Base-by-base conservation (phyloP, 2,113 vertebrate species). In the Silurus meridionalis region DNA sequence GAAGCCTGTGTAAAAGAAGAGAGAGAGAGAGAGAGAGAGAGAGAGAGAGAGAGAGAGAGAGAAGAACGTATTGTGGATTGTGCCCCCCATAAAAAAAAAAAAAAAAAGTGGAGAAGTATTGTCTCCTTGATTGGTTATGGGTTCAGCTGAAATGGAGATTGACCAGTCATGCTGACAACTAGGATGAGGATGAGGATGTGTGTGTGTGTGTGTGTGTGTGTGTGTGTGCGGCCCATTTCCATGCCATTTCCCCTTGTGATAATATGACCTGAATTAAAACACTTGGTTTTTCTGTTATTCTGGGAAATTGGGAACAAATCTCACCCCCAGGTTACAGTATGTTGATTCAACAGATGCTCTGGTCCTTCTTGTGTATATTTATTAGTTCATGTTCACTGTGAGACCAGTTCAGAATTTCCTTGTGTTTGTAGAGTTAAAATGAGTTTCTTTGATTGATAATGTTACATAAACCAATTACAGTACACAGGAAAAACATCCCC, bases 111-210 rank as follows among this genome's bases (percentile, higher is more conserved):
- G 23, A 63, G 57, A 84, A 63, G n/a, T 74, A 74, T 61, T 37
- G 53, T 80, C 64, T 50, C 53, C n/a, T 21, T 60, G 77, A 80
- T 80, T 86, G 64, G 64, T 67, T 50, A 85, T n/a, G 53, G 78
- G 53, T 66, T 58, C 23, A 17, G 10, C 48, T 87, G 74, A 53
- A 52, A 53, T n/a, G 37, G 52, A 14, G 19, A 75, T 60, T 88
- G 87, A 75, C n/a, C 37, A 46, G 28, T 87, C 25, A 58, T 77
- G n/a, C 60, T 66, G 69, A 61, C 67, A 71, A 50, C 13, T 25
- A 82, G 64, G 58, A 63, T 61, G 77, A 66, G 23, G 72, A 37
- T 11, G 71, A 37, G 28, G 28, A 37, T 37, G 58, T n/a, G 25
- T 46, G 80, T 52, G 79, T 63, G 50, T 77, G 67, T 50, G 61